Evolutionary conservation across 2,113 vertebrate genomes (phyloP).

Genomic region (Abramis brama): DNA sequence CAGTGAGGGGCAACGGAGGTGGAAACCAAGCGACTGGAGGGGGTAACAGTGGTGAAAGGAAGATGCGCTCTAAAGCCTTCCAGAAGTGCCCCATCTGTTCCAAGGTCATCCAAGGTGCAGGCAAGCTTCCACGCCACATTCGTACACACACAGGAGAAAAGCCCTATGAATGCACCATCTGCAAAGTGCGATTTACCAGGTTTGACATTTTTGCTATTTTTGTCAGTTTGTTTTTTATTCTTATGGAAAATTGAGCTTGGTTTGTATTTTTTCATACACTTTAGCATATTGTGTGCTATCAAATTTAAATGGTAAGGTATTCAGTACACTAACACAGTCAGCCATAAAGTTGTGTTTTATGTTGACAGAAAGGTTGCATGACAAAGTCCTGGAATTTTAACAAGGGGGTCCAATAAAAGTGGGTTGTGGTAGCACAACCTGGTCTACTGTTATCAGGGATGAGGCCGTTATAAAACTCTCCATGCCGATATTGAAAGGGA

Average conservation of each 20-base stretch:
- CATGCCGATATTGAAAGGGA: conserved; percentile 69
- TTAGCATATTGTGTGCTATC: background rate
- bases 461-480: conserved; percentile 71
- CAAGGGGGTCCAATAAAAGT: conserved; percentile 77
- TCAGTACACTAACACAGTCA: conserved; percentile 37
- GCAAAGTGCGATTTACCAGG: conserved; percentile 86
- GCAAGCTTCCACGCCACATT: conserved; percentile 97
- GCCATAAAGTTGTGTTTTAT: conserved; percentile 72
- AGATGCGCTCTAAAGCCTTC: conserved; percentile 99
- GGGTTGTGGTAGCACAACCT: conserved; percentile 64
- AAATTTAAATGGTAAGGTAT: conserved; percentile 38
- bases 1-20: conserved; percentile 60
- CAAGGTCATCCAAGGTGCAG: conserved; percentile 91
- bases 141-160: conserved; percentile 99
- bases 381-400: conserved; percentile 77
- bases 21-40: conserved; percentile 56
- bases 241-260: background rate
- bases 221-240: background rate
- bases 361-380: conserved; percentile 63
- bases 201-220: conserved; percentile 60
- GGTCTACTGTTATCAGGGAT: conserved; percentile 60
- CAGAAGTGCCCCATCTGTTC: conserved; percentile 99
- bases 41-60: conserved; percentile 79
- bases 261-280: background rate
- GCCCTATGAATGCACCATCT: conserved; percentile 96